These are phyloP conservation scores for Epirrhoe alternata DNA, from an alignment of 2,888 invertebrate genomes.

Conservation along the genomic window DNA sequence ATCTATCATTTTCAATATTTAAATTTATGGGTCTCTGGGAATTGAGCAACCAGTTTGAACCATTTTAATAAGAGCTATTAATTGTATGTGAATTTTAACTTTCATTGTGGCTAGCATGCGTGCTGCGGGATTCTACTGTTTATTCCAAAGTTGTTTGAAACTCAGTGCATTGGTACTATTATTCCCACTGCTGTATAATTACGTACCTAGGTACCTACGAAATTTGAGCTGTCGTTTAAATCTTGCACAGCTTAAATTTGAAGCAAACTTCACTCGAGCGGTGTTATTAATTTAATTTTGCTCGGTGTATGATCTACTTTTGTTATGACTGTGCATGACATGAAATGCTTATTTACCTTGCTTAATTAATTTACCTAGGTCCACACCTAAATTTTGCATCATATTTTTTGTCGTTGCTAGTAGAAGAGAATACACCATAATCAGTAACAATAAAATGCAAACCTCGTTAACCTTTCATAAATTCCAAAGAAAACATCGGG, in stretches of 20 bases:
- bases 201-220: constrained; percentile 72
- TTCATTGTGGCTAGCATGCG: neutral
- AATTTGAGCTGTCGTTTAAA: constrained; percentile 81
- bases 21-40: neutral
- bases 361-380: neutral
- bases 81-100: neutral
- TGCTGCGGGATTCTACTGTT: neutral
- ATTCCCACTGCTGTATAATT: constrained; percentile 67
- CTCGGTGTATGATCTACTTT: constrained; percentile 53
- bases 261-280: constrained; percentile 70
- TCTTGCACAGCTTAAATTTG: constrained; percentile 81
- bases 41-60: neutral
- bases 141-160: constrained; percentile 1
- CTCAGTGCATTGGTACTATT: constrained; percentile 10
- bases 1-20: neutral
- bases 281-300: constrained; percentile 76
- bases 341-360: constrained; percentile 10
- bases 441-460: constrained; percentile 6
- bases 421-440: neutral
- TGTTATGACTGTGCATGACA: constrained; percentile 18
- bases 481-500: constrained; percentile 29
- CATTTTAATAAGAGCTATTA: neutral
- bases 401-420: neutral
- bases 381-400: neutral
- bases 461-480: constrained; percentile 14